A percentile compares a stretch with the other conserved stretches of the same genome.
Evolutionary conservation across 1,140 invertebrate genomes (phyloP).

Genomic region (Probaryconus sp.): DNA sequence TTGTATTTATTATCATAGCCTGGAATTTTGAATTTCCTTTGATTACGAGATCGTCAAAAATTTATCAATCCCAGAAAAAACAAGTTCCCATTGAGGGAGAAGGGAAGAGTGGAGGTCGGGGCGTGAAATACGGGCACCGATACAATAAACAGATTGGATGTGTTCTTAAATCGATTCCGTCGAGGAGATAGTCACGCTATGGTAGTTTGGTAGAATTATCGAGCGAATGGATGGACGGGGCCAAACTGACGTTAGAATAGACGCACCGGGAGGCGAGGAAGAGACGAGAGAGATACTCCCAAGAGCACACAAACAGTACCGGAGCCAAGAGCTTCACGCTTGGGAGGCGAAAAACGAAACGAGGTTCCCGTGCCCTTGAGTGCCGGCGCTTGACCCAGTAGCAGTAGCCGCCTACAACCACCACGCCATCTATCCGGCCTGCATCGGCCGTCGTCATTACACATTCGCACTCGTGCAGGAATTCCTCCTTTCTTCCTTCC

Average conservation of each 20-base stretch:
- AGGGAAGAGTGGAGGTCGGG: too few species aligned
- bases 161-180: slow-evolving; percentile 42
- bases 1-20: too few species aligned
- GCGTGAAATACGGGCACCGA: slow-evolving; percentile 23
- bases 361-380: slow-evolving; percentile 71
- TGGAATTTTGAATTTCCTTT: too few species aligned
- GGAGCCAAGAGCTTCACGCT: slow-evolving; percentile 59
- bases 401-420: slow-evolving; percentile 65
- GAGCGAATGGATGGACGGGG: slow-evolving; percentile 40
- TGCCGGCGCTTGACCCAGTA: slow-evolving; percentile 75
- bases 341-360: slow-evolving; percentile 54
- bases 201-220: slow-evolving; percentile 57
- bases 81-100: too few species aligned
- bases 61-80: too few species aligned
- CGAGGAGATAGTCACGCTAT: slow-evolving; percentile 58
- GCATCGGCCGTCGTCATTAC: slow-evolving; percentile 64
- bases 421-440: slow-evolving; percentile 63
- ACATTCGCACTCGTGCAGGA: slow-evolving; percentile 60
- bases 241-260: slow-evolving; percentile 56
- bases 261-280: slow-evolving; percentile 44
- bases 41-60: too few species aligned
- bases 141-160: slow-evolving; percentile 50
- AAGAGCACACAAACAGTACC: too few species aligned
- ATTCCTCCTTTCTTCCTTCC: slow-evolving; percentile 54
- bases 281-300: slow-evolving; percentile 57